Percentiles rank a stretch among this genome's conserved stretches.
Evolutionary conservation across 2,888 invertebrate species (phyloP).

Genomic region (Chouioia cunea): DNA sequence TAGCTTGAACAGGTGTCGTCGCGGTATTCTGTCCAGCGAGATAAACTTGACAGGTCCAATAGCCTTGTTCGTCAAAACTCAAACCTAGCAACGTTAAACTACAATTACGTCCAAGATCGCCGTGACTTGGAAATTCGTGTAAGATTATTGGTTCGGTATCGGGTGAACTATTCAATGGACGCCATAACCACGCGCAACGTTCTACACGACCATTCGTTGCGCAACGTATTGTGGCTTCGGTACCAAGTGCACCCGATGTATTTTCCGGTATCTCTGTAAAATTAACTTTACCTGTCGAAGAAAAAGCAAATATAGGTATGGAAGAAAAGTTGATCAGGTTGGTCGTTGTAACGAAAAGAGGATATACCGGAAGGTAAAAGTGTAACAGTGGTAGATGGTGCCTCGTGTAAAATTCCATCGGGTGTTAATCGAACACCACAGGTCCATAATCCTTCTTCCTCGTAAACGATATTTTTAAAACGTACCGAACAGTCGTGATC

Average conservation of each 20-base stretch:
- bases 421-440: conserved; percentile 63
- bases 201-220: conserved; percentile 62
- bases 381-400: conserved; percentile 64
- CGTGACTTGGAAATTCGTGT: conserved; percentile 61
- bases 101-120: conserved; percentile 62
- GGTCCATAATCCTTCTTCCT: conserved; percentile 67
- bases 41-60: conserved; percentile 63
- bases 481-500: conserved; percentile 66
- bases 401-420: conserved; percentile 61
- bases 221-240: conserved; percentile 59
- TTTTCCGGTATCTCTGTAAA: conserved; percentile 62
- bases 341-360: too few relatives aligned
- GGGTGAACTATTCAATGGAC: conserved; percentile 54
- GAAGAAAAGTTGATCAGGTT: too few relatives aligned
- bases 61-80: conserved; percentile 60
- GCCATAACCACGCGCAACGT: conserved; percentile 64
- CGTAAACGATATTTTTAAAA: conserved; percentile 64
- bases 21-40: conserved; percentile 56
- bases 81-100: conserved; percentile 58
- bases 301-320: conserved; percentile 23
- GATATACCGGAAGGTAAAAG: conserved; percentile 63
- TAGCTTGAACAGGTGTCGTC: conserved; percentile 56
- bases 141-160: conserved; percentile 55
- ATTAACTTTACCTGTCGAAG: conserved; percentile 59
- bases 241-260: conserved; percentile 58